Conservation (phyloP, 2,797 vertebrate genomes). For the Hybognathus amarus region DNA sequence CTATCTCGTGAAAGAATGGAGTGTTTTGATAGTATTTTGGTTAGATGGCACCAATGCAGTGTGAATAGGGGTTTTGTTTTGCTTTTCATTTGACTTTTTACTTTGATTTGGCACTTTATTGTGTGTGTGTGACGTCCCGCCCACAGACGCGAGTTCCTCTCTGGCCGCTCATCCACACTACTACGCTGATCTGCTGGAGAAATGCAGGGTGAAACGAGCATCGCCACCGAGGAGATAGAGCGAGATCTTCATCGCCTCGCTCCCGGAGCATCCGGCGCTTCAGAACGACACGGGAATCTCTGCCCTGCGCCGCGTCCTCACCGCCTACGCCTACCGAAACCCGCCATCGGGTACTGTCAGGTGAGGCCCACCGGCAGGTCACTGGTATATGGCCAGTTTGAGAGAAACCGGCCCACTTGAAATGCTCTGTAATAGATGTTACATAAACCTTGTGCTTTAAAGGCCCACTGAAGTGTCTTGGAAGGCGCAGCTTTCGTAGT, state of each 20-base stretch:
- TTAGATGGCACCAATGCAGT: too few relatives aligned
- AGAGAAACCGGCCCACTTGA: too few relatives aligned
- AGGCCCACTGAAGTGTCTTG: too few relatives aligned
- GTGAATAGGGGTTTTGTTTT: too few relatives aligned
- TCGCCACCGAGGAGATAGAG: conserved; percentile 94
- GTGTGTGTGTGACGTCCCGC: neutral
- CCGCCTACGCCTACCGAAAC: conserved; percentile 92
- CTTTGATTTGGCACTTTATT: neutral
- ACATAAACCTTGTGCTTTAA: too few relatives aligned
- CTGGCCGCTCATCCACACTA: conserved; percentile 84
- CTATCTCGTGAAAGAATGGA: too few relatives aligned
- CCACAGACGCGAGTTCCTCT: conserved; percentile 83
- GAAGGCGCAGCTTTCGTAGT: too few relatives aligned
- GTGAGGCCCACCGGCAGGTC: neutral
- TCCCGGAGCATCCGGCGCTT: conserved; percentile 95
- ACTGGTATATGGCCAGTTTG: too few relatives aligned
- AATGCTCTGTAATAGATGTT: too few relatives aligned
- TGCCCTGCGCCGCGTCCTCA: conserved; percentile 91
- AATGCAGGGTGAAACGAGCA: conserved; percentile 85
- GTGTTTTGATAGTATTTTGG: too few relatives aligned
- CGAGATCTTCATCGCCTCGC: conserved; percentile 92
- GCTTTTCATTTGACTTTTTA: neutral
- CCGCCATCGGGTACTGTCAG: conserved; percentile 97
- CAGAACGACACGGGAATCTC: conserved; percentile 92
- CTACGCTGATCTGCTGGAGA: conserved; percentile 84